A percentile compares a stretch with the other conserved stretches of the same genome.
Evolutionary conservation across 2,797 vertebrate species (phyloP).

Genomic region (Cyclura pinguis): DNA sequence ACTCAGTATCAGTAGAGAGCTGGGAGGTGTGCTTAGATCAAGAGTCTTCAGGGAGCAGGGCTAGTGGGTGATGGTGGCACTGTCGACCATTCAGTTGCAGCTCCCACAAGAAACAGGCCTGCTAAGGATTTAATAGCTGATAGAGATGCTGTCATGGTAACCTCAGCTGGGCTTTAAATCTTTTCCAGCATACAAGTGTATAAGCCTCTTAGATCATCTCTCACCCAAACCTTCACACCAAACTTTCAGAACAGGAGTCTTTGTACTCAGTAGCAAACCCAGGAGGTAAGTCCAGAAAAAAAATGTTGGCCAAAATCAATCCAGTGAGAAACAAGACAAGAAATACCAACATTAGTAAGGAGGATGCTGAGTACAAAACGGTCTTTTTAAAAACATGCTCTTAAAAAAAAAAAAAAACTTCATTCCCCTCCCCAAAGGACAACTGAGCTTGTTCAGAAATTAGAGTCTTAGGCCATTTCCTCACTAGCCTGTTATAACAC

Average conservation of each 20-base stretch:
- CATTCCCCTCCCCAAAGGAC: too few relatives aligned
- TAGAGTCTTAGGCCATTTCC: too few relatives aligned
- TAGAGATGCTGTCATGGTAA: constrained; percentile 77
- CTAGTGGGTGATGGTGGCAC: background rate
- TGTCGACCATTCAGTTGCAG: constrained; percentile 16
- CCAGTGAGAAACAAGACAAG: background rate
- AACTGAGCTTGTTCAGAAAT: background rate
- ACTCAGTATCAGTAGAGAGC: background rate
- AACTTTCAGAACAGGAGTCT: constrained; percentile 24
- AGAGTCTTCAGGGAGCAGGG: too few relatives aligned
- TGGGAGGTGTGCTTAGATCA: background rate
- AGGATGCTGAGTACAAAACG: background rate
- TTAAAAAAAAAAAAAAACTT: too few relatives aligned
- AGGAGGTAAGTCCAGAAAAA: background rate
- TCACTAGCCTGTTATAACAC: too few relatives aligned
- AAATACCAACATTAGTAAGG: background rate
- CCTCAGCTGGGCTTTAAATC: constrained; percentile 69
- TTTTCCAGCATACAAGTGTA: constrained; percentile 59
- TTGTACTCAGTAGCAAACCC: background rate
- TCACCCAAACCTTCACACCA: constrained; percentile 23
- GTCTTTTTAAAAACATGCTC: background rate
- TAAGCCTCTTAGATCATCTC: constrained; percentile 64
- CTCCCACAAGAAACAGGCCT: constrained; percentile 40
- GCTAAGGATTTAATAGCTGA: constrained; percentile 68
- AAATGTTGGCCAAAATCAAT: background rate